Percentiles rank a stretch among this genome's conserved stretches.
phyloP scores from a whole-genome alignment of 2,888 invertebrate species.

The Entomobrya proxima region DNA sequence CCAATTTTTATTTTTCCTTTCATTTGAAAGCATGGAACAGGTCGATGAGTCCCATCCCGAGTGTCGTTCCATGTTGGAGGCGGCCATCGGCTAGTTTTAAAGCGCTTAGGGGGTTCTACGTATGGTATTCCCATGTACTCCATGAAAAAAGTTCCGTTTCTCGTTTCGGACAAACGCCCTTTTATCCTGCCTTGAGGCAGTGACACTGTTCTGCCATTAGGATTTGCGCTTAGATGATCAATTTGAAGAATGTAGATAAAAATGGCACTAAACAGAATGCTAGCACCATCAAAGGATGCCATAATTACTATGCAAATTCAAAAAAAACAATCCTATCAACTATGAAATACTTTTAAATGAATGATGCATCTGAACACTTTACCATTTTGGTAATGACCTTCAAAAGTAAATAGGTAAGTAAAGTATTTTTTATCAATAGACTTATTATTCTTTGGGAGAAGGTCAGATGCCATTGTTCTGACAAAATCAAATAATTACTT shows the following conservation, averaged over 20 bases:
- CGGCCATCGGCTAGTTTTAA: slow-evolving; percentile 54
- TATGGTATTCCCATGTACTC: slow-evolving; percentile 67
- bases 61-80: slow-evolving; percentile 45
- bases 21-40: slow-evolving; percentile 35
- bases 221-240: neutral
- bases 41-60: slow-evolving; percentile 19
- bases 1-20: neutral
- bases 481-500: too few species aligned
- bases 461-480: too few species aligned
- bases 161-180: slow-evolving; percentile 54
- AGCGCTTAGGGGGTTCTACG: slow-evolving; percentile 58
- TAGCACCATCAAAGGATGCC: too few species aligned
- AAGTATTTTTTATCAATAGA: too few species aligned
- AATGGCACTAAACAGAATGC: neutral
- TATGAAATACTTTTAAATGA: too few species aligned
- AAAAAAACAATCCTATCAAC: too few species aligned
- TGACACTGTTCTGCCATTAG: slow-evolving; percentile 31
- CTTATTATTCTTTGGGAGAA: too few species aligned
- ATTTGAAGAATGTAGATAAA: neutral
- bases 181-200: slow-evolving; percentile 44
- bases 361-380: too few species aligned
- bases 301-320: too few species aligned
- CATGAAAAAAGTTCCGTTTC: slow-evolving; percentile 50
- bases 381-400: too few species aligned
- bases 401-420: too few species aligned